Evolutionary conservation across 2,113 vertebrate species (phyloP).

Genomic region (Sterrhoptilus dennistouni): DNA sequence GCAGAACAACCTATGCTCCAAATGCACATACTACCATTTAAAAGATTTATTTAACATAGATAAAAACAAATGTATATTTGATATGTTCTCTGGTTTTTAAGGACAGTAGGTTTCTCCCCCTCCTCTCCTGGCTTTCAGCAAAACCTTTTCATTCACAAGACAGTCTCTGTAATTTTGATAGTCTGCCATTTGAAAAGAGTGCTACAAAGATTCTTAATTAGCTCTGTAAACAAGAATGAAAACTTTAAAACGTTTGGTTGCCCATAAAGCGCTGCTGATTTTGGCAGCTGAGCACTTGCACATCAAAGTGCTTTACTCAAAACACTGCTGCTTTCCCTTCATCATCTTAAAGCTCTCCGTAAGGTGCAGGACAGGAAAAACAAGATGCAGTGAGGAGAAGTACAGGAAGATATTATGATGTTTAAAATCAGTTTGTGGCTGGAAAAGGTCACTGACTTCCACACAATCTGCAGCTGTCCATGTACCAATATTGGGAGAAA

Average conservation of each 20-base stretch:
- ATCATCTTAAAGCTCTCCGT: neutral
- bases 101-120: neutral
- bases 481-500: neutral
- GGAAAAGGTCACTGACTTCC: neutral
- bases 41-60: neutral
- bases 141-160: neutral
- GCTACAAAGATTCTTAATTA: neutral
- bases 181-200: neutral
- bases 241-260: neutral
- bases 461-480: neutral
- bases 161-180: neutral
- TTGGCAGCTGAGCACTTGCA: neutral
- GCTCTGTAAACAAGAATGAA: slow-evolving; percentile 32
- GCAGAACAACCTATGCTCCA: neutral
- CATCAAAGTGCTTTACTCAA: neutral
- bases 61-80: neutral
- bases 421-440: neutral
- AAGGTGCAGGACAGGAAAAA: neutral
- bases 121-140: neutral
- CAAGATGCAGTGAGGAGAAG: neutral
- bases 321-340: neutral
- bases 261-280: neutral
- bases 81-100: neutral
- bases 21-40: neutral
- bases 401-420: neutral